These are phyloP conservation scores for Anthopleura xanthogrammica DNA, from an alignment of 92 coral and sea anemone species.

Conservation along the genomic window DNA sequence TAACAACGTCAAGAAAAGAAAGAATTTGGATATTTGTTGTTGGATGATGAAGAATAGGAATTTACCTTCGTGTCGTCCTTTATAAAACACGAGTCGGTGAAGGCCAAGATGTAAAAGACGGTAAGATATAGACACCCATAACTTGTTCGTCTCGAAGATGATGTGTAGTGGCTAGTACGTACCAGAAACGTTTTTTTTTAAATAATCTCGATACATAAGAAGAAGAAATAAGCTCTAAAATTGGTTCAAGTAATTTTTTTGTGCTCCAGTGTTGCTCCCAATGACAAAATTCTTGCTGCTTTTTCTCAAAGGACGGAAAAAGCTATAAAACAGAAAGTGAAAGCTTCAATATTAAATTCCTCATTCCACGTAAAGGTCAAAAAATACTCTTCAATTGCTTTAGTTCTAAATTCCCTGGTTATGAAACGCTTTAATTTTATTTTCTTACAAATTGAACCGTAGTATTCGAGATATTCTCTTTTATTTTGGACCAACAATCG, in stretches of 20 bases:
- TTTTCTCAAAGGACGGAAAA: background rate
- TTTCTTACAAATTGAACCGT: background rate
- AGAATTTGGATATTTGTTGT: conserved; percentile 1
- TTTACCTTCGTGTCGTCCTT: conserved; percentile 8
- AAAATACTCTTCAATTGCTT: too few species aligned
- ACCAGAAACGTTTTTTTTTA: background rate
- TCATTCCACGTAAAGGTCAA: too few species aligned
- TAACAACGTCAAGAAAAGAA: background rate
- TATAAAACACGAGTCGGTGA: background rate
- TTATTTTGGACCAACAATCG: conserved; percentile 8
- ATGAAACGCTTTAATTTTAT: background rate
- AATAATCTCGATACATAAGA: too few species aligned
- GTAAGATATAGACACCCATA: background rate
- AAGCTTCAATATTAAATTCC: too few species aligned
- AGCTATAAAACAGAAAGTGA: too few species aligned
- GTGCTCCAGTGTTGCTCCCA: background rate
- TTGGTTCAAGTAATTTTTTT: background rate
- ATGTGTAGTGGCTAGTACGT: background rate
- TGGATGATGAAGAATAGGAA: conserved; percentile 14
- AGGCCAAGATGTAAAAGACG: background rate
- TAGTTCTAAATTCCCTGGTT: background rate
- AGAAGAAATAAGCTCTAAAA: too few species aligned
- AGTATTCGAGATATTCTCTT: conserved; percentile 6
- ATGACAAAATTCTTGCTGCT: background rate
- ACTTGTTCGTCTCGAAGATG: background rate